A percentile compares a stretch with the other conserved stretches of the same genome.
Conservation (phyloP, 2,797 vertebrate species). For the Tangara arthus region DNA sequence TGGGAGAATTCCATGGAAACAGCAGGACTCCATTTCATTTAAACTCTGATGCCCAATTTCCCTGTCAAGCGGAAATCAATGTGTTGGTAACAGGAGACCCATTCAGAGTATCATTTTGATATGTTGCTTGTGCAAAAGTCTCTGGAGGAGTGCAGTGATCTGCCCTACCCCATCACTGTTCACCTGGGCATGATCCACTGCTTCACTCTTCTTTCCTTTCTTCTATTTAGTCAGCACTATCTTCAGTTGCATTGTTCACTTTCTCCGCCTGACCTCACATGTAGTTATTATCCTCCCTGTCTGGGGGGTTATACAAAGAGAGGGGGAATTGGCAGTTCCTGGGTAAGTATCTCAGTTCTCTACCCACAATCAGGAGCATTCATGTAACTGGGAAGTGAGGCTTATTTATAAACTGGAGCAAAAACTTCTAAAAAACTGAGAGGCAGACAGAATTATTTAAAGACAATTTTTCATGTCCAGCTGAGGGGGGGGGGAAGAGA, state of each 20-base stretch:
- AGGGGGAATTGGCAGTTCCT: neutral
- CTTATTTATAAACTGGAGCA: neutral
- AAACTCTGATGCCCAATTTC: neutral
- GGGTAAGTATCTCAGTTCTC: neutral
- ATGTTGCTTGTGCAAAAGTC: neutral
- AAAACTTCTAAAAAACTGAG: neutral
- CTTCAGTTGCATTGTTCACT: neutral
- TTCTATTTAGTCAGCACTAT: neutral
- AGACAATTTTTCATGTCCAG: neutral
- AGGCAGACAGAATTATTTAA: neutral
- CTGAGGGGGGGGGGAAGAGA: neutral
- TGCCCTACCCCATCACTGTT: neutral
- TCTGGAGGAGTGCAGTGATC: neutral
- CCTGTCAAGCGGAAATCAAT: slow-evolving; percentile 5
- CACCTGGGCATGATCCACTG: neutral
- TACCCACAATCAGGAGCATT: neutral
- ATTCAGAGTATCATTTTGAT: neutral
- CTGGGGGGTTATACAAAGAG: neutral
- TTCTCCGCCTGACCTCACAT: neutral
- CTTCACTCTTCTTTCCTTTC: neutral
- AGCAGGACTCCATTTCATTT: slow-evolving; percentile 10
- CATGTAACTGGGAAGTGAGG: neutral
- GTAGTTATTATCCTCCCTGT: neutral
- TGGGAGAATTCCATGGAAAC: slow-evolving; percentile 50
- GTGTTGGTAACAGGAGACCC: neutral